Percentiles rank a stretch among this genome's conserved stretches.
phyloP scores from a whole-genome alignment of 2,888 invertebrate genomes.

The Spialia ferax region DNA sequence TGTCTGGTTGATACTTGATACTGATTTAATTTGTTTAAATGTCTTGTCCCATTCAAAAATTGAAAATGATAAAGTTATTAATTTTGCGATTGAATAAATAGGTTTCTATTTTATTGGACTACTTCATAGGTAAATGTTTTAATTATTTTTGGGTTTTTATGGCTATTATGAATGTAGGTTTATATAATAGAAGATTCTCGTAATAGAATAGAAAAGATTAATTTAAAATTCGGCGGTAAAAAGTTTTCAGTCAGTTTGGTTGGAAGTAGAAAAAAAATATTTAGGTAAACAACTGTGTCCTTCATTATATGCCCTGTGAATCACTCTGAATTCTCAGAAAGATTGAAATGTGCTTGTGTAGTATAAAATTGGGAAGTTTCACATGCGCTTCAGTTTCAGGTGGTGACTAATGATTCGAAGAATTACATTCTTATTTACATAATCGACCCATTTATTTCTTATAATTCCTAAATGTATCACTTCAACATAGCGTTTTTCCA shows the following conservation, averaged over 20 bases:
- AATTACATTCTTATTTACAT: slow-evolving; percentile 1
- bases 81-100: not conserved
- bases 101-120: not conserved
- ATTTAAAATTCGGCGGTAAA: not conserved
- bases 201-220: no score
- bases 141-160: no score
- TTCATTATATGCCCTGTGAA: slow-evolving; percentile 48
- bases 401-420: slow-evolving; percentile 31
- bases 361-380: slow-evolving; percentile 13
- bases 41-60: not conserved
- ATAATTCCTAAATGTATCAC: no score
- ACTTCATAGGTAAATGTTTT: not conserved
- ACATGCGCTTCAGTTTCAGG: slow-evolving; percentile 28
- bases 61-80: not conserved
- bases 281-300: not conserved
- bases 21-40: slow-evolving; percentile 26
- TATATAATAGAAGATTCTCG: no score
- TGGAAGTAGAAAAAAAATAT: not conserved
- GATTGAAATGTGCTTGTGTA: slow-evolving; percentile 46
- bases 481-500: no score
- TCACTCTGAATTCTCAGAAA: slow-evolving; percentile 56
- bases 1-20: no score
- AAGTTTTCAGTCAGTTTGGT: not conserved
- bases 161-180: no score
- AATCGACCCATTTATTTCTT: not conserved